Conservation (phyloP, 1,140 invertebrate species). For the Charaxes varanes region DNA sequence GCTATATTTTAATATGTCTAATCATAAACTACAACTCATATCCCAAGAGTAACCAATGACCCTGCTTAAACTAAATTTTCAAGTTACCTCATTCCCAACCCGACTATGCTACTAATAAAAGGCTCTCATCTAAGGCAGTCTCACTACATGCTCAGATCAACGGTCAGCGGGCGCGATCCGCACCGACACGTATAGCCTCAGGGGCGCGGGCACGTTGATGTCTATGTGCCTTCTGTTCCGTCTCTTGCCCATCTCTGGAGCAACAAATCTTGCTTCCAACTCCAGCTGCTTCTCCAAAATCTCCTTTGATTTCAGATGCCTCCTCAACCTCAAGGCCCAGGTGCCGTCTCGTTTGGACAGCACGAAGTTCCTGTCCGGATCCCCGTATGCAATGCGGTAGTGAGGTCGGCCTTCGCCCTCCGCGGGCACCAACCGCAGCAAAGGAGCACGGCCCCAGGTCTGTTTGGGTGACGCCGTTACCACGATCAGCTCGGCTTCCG, state of each 20-base stretch:
- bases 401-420: constrained; percentile 36
- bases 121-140: no score
- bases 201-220: constrained; percentile 34
- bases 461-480: constrained; percentile 38
- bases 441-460: constrained; percentile 53
- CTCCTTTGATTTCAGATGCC: constrained; percentile 35
- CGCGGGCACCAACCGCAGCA: constrained; percentile 50
- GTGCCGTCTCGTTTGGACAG: constrained; percentile 51
- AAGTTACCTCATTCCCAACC: background rate
- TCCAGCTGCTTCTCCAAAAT: constrained; percentile 46
- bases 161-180: constrained; percentile 34
- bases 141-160: constrained; percentile 20
- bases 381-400: constrained; percentile 54
- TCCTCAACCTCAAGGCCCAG: constrained; percentile 45
- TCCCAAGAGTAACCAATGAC: no score
- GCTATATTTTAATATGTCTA: no score
- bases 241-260: constrained; percentile 15
- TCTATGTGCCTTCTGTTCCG: constrained; percentile 18
- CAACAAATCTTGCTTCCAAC: constrained; percentile 50
- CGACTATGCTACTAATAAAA: no score
- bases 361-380: constrained; percentile 38
- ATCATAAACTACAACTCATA: no score
- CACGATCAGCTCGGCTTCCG: constrained; percentile 53
- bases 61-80: no score
- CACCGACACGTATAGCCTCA: constrained; percentile 54